Conservation (phyloP, 1,140 invertebrate species). For the Drosophila albomicans region DNA sequence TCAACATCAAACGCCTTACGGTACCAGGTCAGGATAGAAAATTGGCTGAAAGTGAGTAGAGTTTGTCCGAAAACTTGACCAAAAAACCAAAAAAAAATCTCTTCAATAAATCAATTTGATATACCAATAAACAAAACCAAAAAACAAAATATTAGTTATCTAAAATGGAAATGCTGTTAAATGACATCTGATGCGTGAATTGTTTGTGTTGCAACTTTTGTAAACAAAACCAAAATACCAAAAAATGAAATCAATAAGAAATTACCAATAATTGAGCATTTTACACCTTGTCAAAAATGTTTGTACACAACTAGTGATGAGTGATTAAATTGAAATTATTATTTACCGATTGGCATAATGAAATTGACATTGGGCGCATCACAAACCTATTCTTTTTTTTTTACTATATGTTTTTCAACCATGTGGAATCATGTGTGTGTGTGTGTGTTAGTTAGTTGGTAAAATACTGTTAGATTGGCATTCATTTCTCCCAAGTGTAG, state of each 20-base stretch:
- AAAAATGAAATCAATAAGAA: constrained; percentile 19
- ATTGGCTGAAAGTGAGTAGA: constrained; percentile 85
- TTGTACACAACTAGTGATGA: constrained; percentile 68
- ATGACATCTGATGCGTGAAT: constrained; percentile 77
- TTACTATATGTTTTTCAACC: constrained; percentile 44
- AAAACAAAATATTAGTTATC: constrained; percentile 43
- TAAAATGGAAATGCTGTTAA: constrained; percentile 77
- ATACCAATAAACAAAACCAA: constrained; percentile 47
- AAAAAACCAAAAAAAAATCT: constrained; percentile 50
- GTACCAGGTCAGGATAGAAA: constrained; percentile 84
- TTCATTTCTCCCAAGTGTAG: constrained; percentile 30
- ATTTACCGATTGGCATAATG: constrained; percentile 69
- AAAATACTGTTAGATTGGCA: constrained; percentile 43
- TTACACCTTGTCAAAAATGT: constrained; percentile 71
- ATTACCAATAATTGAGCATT: constrained; percentile 67
- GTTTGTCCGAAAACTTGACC: constrained; percentile 76
- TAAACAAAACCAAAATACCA: constrained; percentile 46
- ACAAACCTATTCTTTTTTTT: constrained; percentile 34
- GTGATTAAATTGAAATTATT: constrained; percentile 56
- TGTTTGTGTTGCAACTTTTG: constrained; percentile 81
- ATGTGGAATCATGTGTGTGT: constrained; percentile 66
- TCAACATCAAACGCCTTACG: constrained; percentile 81
- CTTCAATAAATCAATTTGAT: constrained; percentile 60
- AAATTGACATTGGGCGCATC: constrained; percentile 53
- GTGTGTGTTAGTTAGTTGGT: constrained; percentile 46